Conservation (phyloP, 1,140 invertebrate genomes). For the Drosophila elegans region DNA sequence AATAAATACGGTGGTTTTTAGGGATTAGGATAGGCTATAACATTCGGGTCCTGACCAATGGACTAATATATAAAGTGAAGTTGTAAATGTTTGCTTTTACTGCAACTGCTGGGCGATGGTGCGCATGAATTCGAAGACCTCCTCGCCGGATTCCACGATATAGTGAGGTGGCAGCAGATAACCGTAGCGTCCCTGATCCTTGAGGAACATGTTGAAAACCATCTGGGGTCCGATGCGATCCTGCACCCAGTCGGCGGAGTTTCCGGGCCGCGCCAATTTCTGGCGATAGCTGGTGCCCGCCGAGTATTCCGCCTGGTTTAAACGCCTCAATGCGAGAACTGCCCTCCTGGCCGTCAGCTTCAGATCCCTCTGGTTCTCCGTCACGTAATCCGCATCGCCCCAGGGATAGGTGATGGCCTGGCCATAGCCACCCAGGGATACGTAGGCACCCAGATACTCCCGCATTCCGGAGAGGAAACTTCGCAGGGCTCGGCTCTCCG, state of each 20-base stretch:
- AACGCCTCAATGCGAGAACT: slow-evolving; percentile 62
- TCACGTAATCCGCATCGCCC: slow-evolving; percentile 77
- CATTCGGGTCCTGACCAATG: neutral
- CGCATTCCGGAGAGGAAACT: slow-evolving; percentile 86
- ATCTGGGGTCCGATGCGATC: slow-evolving; percentile 88
- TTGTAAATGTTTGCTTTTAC: slow-evolving; percentile 31
- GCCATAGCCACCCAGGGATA: slow-evolving; percentile 92
- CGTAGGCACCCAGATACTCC: slow-evolving; percentile 85
- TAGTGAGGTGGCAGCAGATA: slow-evolving; percentile 91
- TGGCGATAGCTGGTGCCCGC: slow-evolving; percentile 73
- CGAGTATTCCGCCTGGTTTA: slow-evolving; percentile 78
- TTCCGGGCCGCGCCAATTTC: slow-evolving; percentile 84
- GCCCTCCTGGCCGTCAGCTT: slow-evolving; percentile 59
- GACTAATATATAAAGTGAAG: neutral
- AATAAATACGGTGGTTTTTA: too few relatives aligned
- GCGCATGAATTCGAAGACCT: slow-evolving; percentile 92
- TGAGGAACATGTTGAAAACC: slow-evolving; percentile 92
- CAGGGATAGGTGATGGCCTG: slow-evolving; percentile 87
- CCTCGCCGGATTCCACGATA: slow-evolving; percentile 91
- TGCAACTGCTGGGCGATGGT: slow-evolving; percentile 86
- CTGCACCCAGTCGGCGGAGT: slow-evolving; percentile 91
- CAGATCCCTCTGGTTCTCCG: slow-evolving; percentile 65
- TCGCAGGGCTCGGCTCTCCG: slow-evolving; percentile 90
- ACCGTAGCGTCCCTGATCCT: slow-evolving; percentile 91
- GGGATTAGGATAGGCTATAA: too few relatives aligned